These are phyloP conservation scores for Nyctibius bracteatus DNA, from an alignment of 2,113 vertebrate genomes.

Conservation along the genomic window DNA sequence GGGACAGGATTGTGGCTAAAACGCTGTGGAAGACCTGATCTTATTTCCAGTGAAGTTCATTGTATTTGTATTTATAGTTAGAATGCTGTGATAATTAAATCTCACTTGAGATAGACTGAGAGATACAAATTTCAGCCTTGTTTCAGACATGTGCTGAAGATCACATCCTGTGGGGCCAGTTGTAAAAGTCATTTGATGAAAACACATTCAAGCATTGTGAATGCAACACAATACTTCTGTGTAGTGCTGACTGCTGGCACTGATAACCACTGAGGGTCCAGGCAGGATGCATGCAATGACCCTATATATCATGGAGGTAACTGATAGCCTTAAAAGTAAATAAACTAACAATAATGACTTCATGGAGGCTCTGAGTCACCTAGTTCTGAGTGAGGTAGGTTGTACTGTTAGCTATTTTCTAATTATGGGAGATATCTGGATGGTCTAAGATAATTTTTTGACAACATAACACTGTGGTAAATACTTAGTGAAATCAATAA, in stretches of 20 bases:
- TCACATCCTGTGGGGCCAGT: background rate
- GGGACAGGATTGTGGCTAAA: background rate
- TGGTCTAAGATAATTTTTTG: background rate
- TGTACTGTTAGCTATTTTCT: background rate
- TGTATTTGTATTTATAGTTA: background rate
- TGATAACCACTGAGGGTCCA: rapidly evolving
- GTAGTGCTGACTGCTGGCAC: background rate
- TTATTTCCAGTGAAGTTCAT: background rate
- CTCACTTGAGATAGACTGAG: background rate
- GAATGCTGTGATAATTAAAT: background rate
- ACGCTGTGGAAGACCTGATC: background rate
- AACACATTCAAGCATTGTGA: background rate
- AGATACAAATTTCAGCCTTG: background rate
- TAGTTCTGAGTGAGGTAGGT: background rate
- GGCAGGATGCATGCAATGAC: background rate
- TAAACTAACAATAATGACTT: background rate
- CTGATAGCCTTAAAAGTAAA: background rate
- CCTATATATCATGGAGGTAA: background rate
- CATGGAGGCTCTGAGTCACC: background rate
- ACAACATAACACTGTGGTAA: background rate
- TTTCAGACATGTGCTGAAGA: background rate
- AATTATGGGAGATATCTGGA: background rate
- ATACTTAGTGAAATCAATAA: background rate
- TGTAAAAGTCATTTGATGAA: background rate
- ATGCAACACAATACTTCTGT: background rate